A percentile compares a stretch with the other conserved stretches of the same genome.
Conservation (phyloP, 2,888 invertebrate species). For the Endotricha flammealis region DNA sequence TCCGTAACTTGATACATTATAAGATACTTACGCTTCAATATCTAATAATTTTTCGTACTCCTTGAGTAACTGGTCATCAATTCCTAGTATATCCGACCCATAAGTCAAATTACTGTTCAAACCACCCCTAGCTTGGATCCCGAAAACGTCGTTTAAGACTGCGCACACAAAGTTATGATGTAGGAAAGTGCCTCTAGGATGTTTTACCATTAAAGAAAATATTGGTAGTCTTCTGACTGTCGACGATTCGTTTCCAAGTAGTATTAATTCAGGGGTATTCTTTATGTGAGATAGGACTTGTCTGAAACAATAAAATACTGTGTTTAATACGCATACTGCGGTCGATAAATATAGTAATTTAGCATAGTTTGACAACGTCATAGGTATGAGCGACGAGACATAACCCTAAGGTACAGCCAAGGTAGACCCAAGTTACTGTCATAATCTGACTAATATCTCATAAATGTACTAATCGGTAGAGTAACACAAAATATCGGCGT, state of each 20-base stretch:
- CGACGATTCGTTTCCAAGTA: conserved; percentile 84
- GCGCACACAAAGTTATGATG: conserved; percentile 94
- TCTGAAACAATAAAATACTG: conserved; percentile 74
- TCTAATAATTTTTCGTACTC: conserved; percentile 83
- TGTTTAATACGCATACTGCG: too few relatives aligned
- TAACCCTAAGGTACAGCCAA: too few relatives aligned
- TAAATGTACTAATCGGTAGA: too few relatives aligned
- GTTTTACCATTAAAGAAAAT: conserved; percentile 91
- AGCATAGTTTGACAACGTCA: too few relatives aligned
- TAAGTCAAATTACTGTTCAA: conserved; percentile 90
- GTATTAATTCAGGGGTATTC: conserved; percentile 87
- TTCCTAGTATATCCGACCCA: conserved; percentile 90
- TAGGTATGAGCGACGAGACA: too few relatives aligned
- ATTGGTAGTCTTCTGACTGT: conserved; percentile 85
- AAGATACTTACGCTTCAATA: conserved; percentile 60
- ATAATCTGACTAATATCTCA: too few relatives aligned
- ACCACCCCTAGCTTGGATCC: conserved; percentile 90
- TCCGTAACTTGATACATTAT: too few relatives aligned
- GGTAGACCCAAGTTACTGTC: too few relatives aligned
- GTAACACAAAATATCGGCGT: too few relatives aligned
- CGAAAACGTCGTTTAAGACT: conserved; percentile 93
- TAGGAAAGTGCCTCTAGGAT: conserved; percentile 88
- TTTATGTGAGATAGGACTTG: conserved; percentile 88
- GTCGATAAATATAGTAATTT: too few relatives aligned
- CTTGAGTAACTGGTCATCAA: conserved; percentile 85